Conservation (phyloP, 1,140 invertebrate species). For the Phymorhynchus buccinoides region DNA sequence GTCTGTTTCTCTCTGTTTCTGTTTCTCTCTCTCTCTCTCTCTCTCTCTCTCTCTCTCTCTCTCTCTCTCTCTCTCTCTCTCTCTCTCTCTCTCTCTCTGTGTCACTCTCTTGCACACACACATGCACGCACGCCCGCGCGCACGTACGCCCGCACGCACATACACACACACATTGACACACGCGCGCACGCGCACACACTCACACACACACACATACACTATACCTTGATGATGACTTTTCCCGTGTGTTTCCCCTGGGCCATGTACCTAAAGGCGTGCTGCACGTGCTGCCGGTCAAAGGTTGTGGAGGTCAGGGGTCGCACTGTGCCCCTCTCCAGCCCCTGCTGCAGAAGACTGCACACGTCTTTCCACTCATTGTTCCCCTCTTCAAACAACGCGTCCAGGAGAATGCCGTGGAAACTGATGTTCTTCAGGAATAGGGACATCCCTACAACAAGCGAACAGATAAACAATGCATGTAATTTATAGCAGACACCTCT, state of each 20-base stretch:
- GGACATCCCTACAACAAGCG: no score
- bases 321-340: constrained; percentile 88
- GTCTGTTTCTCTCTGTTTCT: no score
- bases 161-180: neutral
- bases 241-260: constrained; percentile 97
- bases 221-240: constrained; percentile 93
- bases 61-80: no score
- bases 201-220: constrained; percentile 75
- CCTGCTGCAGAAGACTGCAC: constrained; percentile 84
- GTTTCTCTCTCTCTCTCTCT: no score
- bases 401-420: constrained; percentile 89
- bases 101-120: no score
- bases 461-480: no score
- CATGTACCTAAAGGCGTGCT: constrained; percentile 94
- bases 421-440: no score
- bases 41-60: no score
- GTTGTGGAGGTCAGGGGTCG: constrained; percentile 86
- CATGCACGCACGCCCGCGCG: neutral
- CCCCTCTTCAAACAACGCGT: constrained; percentile 87
- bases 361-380: constrained; percentile 82
- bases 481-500: no score
- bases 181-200: neutral
- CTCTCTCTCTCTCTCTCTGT: no score
- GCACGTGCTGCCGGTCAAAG: constrained; percentile 88
- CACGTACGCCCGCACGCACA: neutral